phyloP scores from a whole-genome alignment of 2,888 invertebrate genomes.

The Athrips mouffetella region DNA sequence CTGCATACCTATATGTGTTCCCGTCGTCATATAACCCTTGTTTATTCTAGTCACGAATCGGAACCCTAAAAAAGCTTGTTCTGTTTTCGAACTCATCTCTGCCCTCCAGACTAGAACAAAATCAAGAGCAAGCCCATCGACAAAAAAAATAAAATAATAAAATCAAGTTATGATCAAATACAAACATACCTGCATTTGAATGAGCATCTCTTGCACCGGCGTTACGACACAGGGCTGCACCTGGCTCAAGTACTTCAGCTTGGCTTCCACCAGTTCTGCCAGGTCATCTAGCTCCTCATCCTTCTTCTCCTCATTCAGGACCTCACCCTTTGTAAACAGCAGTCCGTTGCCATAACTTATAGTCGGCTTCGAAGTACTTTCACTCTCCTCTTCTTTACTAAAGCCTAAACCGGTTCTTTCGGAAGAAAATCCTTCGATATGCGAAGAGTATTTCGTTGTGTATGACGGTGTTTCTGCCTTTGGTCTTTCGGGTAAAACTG shows the following conservation, averaged over 20 bases:
- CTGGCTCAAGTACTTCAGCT: slow-evolving; percentile 72
- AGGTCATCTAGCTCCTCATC: slow-evolving; percentile 57
- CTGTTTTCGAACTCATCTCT: too few species aligned
- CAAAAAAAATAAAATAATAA: background rate
- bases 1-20: too few species aligned
- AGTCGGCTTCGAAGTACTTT: slow-evolving; percentile 49
- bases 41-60: too few species aligned
- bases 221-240: slow-evolving; percentile 62
- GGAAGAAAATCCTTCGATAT: slow-evolving; percentile 63
- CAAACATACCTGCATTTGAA: slow-evolving; percentile 74
- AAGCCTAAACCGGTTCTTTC: slow-evolving; percentile 73
- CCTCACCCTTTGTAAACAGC: slow-evolving; percentile 74
- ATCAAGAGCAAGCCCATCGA: too few species aligned
- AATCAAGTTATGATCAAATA: background rate
- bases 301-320: slow-evolving; percentile 59
- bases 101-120: too few species aligned
- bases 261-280: slow-evolving; percentile 67
- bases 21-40: too few species aligned
- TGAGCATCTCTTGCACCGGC: slow-evolving; percentile 76
- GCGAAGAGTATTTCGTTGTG: slow-evolving; percentile 68
- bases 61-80: too few species aligned
- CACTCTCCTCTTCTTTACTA: slow-evolving; percentile 44
- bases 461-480: slow-evolving; percentile 51
- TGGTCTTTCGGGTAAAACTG: slow-evolving; percentile 57
- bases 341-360: slow-evolving; percentile 65